Conservation (phyloP, 1,140 invertebrate species). For the Pseudobourletiella spinata region DNA sequence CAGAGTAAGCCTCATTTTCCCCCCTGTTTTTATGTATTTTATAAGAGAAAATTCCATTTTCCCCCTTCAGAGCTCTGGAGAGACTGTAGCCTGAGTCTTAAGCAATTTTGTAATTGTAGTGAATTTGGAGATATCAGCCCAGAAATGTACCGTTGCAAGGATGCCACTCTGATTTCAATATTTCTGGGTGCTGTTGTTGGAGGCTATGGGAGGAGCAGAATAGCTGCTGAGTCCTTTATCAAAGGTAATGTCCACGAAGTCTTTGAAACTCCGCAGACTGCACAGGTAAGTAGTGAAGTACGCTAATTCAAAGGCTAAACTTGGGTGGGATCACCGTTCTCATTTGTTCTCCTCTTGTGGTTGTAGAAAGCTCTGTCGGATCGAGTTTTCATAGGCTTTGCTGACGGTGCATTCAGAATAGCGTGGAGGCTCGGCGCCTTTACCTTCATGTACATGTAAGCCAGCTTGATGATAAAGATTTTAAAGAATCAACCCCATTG, state of each 20-base stretch:
- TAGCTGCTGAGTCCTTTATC: slow-evolving; percentile 56
- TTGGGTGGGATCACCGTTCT: background rate
- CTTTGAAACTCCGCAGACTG: slow-evolving; percentile 55
- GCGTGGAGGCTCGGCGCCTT: slow-evolving; percentile 56
- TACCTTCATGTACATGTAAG: slow-evolving; percentile 54
- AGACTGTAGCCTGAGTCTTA: background rate
- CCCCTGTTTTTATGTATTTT: background rate
- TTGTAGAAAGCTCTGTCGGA: slow-evolving; percentile 57
- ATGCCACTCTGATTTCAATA: slow-evolving; percentile 39
- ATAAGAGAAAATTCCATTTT: no score
- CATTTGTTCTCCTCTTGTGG: slow-evolving; percentile 14
- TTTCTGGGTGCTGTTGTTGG: slow-evolving; percentile 54
- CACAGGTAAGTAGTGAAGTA: slow-evolving; percentile 49
- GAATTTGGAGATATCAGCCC: slow-evolving; percentile 50
- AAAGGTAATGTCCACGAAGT: slow-evolving; percentile 60
- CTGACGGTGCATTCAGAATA: slow-evolving; percentile 56
- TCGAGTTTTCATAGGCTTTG: slow-evolving; percentile 52
- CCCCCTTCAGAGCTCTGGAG: no score
- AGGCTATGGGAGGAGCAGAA: slow-evolving; percentile 49
- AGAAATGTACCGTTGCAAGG: slow-evolving; percentile 50
- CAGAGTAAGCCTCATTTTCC: slow-evolving; percentile 28
- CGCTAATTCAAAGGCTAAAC: background rate
- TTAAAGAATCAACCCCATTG: background rate
- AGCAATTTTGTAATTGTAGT: slow-evolving; percentile 41
- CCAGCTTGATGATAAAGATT: slow-evolving; percentile 12